phyloP scores from a whole-genome alignment of 2,113 vertebrate genomes.

The Myotis davidii region DNA sequence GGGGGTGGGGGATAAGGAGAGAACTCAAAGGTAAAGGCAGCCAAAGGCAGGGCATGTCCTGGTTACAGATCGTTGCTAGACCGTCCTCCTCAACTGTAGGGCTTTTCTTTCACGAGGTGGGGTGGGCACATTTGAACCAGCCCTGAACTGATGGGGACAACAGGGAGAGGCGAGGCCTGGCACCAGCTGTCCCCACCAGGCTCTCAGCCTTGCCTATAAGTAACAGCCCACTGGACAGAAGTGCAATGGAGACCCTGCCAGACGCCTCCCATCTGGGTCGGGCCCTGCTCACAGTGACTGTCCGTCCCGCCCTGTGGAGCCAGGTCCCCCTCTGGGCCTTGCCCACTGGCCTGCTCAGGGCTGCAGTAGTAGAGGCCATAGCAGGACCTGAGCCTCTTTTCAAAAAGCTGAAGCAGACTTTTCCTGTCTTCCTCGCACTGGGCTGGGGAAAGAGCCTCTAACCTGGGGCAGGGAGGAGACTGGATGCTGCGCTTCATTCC shows the following conservation, averaged over 20 bases:
- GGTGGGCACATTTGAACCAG: not conserved
- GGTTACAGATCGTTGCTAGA: not conserved
- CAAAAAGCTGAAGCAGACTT: not conserved
- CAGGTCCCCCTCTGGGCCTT: not conserved
- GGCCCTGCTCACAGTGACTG: too few species aligned
- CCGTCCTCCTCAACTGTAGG: not conserved
- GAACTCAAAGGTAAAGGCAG: not conserved
- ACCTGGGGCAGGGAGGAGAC: not conserved
- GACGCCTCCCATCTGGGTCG: not conserved
- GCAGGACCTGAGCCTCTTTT: not conserved
- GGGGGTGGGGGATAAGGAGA: not conserved
- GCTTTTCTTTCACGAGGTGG: not conserved
- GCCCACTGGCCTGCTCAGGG: not conserved
- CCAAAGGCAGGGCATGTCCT: not conserved
- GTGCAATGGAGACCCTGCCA: not conserved
- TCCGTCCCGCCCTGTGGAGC: too few species aligned
- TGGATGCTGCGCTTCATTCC: constrained; percentile 18
- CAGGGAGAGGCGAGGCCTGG: not conserved
- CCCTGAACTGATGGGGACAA: not conserved
- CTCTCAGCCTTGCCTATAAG: not conserved
- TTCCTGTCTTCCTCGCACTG: not conserved
- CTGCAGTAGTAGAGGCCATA: not conserved
- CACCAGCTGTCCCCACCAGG: not conserved
- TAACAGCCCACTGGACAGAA: not conserved
- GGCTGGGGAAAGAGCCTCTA: not conserved